Conservation (phyloP, 2,888 invertebrate genomes). For the Pherbina coryleti region DNA sequence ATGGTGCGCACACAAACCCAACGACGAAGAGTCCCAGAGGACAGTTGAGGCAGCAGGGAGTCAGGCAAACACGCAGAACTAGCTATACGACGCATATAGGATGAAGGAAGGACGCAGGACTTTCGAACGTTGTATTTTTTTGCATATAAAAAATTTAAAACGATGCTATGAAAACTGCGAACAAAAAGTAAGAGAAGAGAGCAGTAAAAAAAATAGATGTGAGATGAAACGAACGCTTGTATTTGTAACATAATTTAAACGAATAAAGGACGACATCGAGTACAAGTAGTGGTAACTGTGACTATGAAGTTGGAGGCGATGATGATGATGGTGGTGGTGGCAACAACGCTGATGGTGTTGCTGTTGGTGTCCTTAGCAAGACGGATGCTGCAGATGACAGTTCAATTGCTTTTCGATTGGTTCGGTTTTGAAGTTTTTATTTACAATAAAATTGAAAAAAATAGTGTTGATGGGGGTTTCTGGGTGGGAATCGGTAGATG, state of each 20-base stretch:
- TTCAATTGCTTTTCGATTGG: slow-evolving; percentile 21
- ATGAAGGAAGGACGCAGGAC: slow-evolving; percentile 2
- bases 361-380: not conserved
- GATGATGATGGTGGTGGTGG: no score
- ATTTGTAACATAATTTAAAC: slow-evolving; percentile 32
- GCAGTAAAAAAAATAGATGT: not conserved
- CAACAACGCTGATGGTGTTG: not conserved
- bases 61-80: slow-evolving; percentile 1
- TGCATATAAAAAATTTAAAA: slow-evolving; percentile 8
- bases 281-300: not conserved
- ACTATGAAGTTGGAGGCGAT: no score
- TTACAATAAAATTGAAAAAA: not conserved
- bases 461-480: no score
- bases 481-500: no score
- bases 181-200: not conserved
- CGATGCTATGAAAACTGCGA: not conserved
- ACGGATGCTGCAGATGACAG: slow-evolving; percentile 23
- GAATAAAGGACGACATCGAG: not conserved
- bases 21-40: not conserved
- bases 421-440: slow-evolving; percentile 29
- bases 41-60: not conserved
- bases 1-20: not conserved
- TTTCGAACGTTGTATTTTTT: not conserved
- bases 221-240: not conserved
- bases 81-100: not conserved